Conservation (phyloP, 2,888 invertebrate species). For the Dinocampus coccinellae region DNA sequence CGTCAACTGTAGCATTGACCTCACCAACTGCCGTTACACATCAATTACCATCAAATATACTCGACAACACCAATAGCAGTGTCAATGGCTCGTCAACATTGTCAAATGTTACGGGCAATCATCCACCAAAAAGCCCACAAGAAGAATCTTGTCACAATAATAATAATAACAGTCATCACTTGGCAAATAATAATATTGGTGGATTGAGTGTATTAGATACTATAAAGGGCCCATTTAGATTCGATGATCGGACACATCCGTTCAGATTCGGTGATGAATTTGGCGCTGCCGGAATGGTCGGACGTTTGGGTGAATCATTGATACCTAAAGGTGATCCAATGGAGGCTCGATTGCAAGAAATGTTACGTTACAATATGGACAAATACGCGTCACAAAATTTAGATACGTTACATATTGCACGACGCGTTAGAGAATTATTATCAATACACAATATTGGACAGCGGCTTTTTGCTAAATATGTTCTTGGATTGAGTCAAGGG, state of each 20-base stretch:
- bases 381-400: conserved; percentile 93
- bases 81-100: conserved; percentile 41
- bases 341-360: conserved; percentile 93
- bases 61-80: conserved; percentile 44
- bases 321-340: conserved; percentile 94
- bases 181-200: conserved; percentile 68
- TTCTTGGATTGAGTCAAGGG: conserved; percentile 95
- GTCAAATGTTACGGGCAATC: conserved; percentile 39
- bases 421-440: conserved; percentile 91
- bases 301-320: conserved; percentile 87
- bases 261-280: conserved; percentile 89
- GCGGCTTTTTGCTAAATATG: conserved; percentile 97
- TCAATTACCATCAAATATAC: conserved; percentile 49
- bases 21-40: conserved; percentile 62
- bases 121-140: conserved; percentile 72
- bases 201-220: conserved; percentile 71
- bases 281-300: conserved; percentile 87
- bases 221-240: conserved; percentile 79
- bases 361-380: conserved; percentile 95
- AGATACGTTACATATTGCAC: conserved; percentile 94
- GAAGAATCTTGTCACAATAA: conserved; percentile 68
- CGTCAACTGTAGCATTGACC: conserved; percentile 64
- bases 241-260: conserved; percentile 83
- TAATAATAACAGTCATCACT: conserved; percentile 71
- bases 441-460: conserved; percentile 99